Evolutionary conservation across 2,888 invertebrate genomes (phyloP), one percentile per base, ranked within the genome.

Genomic region (Drosophila conformis): DNA sequence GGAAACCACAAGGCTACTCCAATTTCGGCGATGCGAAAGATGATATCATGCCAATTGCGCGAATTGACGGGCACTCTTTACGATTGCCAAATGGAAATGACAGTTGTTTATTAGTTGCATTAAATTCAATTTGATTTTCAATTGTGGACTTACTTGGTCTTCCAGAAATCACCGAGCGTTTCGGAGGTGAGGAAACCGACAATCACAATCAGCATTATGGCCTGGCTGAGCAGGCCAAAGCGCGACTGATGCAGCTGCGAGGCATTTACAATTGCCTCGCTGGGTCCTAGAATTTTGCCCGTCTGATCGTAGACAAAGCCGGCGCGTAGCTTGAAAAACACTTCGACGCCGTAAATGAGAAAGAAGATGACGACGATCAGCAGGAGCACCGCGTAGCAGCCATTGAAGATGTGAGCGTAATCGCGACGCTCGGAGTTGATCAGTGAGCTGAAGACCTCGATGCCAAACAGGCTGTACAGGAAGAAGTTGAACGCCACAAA

Each of bases 1-100:
- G 98, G 98, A 94, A 98, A 98, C 98, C 98, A 98, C 90, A 98
- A 94, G 84, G 97, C 97, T 69, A 98, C 98, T 11, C 98, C 98
- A 86, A 98, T 97, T 94, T 98, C 98, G 56, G 97, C 97, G 62
- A 97, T 94, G 8, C 98, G 96, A 94, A 98, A 98, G 81, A 98
- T 96, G 82, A 98, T 94, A 93, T 98, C 98, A 94, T 98, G 97
- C 95, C 97, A 97, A 94, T 98, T 98, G 89, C 98, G 96, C 31
- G 97, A 97, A 83, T 97, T 95, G 56, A 98, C 95, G 42, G 98
- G 98, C 76, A 97, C 96, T 91, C 97, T 97, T 92, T 2, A 25
- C 25, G 1, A 61, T 66, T 11, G 13, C 0, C 18, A 52, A 4
- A 33, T 31, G 11, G 3, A 33, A 51, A 33, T 4, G 1, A 60